Conservation (phyloP, 2,888 invertebrate genomes). For the Epinotia nisella region DNA sequence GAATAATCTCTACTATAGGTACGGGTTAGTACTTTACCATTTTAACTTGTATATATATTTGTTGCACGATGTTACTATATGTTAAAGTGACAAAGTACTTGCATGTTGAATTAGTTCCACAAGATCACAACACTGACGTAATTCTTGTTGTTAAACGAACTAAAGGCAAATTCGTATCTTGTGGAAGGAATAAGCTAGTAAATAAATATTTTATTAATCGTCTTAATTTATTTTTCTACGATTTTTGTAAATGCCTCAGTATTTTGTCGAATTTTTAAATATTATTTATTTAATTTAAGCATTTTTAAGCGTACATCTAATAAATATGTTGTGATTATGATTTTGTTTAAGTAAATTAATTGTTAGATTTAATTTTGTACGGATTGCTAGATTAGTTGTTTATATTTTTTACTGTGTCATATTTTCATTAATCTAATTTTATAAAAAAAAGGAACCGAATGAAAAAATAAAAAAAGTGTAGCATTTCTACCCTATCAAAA, state of each 20-base stretch:
- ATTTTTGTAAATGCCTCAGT: conserved; percentile 38
- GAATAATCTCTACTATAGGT: too few species aligned
- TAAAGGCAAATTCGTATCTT: neutral
- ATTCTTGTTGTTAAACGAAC: neutral
- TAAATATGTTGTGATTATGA: conserved; percentile 38
- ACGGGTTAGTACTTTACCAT: neutral
- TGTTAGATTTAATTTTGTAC: conserved; percentile 37
- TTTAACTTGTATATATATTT: neutral
- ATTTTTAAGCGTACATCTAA: conserved; percentile 41
- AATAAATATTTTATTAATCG: conserved; percentile 63
- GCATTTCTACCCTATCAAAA: conserved; percentile 22
- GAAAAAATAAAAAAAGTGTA: neutral
- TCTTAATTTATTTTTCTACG: conserved; percentile 53
- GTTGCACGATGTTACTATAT: neutral
- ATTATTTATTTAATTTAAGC: conserved; percentile 41
- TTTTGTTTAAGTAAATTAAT: conserved; percentile 30
- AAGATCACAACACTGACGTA: neutral
- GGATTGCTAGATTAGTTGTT: conserved; percentile 15
- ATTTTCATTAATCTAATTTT: conserved; percentile 8
- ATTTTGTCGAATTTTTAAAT: conserved; percentile 45
- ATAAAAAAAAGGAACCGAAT: conserved; percentile 12
- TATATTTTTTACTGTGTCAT: conserved; percentile 11
- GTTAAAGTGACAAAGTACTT: neutral
- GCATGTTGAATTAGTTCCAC: neutral
- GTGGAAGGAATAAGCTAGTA: conserved; percentile 47